Evolutionary conservation across 2,888 invertebrate species (phyloP), one percentile per base, ranked within the genome.

Genomic region (Iselma pallidipennis): DNA sequence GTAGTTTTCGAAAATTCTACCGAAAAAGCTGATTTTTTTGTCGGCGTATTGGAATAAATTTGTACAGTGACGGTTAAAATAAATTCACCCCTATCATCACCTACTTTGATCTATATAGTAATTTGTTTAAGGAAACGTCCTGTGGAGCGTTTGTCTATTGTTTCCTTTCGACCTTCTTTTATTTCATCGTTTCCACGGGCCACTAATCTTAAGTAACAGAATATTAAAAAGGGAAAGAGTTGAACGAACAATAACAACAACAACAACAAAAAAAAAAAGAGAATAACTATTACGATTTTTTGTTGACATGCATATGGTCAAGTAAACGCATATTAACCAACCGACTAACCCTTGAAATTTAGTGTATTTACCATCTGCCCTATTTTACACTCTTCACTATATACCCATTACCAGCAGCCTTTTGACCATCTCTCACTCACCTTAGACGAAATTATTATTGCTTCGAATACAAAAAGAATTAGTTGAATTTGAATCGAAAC

Each of bases 301-400:
- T 69, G 55, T 66, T 61, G 53, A 57, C 61, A 66, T 72, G 65
- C 68, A 70, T 68, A 67, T 70, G 67, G 71, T 71, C 70, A 75
- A 74, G 74, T 67, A 61, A 66, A 60, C 45, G 54, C 67, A 45
- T 37, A 37, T 37, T 37, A 37, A 37, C 37, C 37, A 37, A 16
- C 37, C 37, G 37, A 37, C 37, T 64, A 68, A 68, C 70, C 72
- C 68, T 67, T 69, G 67, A 69, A 68, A 68, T 33, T 16, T 67
- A 65, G 60, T 62, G 63, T 62, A 61, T 55, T 59, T 61, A 66
- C 63, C 71, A 71, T 74, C 73, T 73, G 70, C 71, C 49, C 10
- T 49, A 19, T 49, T 33, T 33, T 25, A 33, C 26, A 2, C n/a
- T n/a, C n/a, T n/a, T n/a, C n/a, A n/a, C n/a, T n/a, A n/a, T n/a